Conservation (phyloP, 2,113 vertebrate species). For the Corythoichthys intestinalis region DNA sequence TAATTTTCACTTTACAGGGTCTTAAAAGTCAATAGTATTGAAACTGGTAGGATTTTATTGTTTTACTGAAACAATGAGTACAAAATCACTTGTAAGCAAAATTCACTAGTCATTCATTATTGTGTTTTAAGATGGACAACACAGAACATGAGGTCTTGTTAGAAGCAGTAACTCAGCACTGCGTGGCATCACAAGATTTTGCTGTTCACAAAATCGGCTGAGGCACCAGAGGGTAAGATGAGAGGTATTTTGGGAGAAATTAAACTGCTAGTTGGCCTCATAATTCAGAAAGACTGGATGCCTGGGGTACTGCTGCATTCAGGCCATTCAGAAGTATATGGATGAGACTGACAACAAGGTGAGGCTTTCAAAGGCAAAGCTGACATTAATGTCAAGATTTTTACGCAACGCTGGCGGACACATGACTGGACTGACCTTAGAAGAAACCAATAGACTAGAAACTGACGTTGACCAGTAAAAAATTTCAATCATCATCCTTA, state of each 20-base stretch:
- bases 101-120: background rate
- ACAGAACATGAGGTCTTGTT: background rate
- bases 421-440: slow-evolving; percentile 18
- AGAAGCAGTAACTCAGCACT: background rate
- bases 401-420: slow-evolving; percentile 32
- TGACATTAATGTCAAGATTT: slow-evolving; percentile 18
- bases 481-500: background rate
- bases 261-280: background rate
- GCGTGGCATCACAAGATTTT: background rate
- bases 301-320: slow-evolving; percentile 21
- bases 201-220: background rate
- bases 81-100: background rate
- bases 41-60: no score
- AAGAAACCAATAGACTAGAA: slow-evolving; percentile 13
- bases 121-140: background rate
- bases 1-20: no score
- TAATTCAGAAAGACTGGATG: slow-evolving; percentile 12
- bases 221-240: slow-evolving; percentile 23
- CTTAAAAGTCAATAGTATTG: no score
- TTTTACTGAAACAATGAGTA: no score
- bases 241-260: slow-evolving; percentile 14
- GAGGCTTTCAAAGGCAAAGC: slow-evolving; percentile 19
- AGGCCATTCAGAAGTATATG: slow-evolving; percentile 11
- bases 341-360: slow-evolving; percentile 15
- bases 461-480: background rate